Evolutionary conservation across 2,888 invertebrate species (phyloP).

Genomic region (Leptopilina syphax): DNA sequence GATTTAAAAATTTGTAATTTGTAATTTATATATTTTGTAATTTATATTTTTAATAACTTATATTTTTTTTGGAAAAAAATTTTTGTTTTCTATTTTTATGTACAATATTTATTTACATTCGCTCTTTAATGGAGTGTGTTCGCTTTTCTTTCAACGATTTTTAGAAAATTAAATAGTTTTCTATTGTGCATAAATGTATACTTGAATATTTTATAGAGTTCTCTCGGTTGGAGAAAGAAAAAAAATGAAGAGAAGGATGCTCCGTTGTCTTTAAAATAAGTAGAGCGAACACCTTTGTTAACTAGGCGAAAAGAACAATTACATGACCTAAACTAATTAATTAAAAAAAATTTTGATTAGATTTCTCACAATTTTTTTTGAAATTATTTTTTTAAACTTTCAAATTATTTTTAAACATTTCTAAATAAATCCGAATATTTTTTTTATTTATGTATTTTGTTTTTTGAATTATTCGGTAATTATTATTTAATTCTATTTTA

Average conservation of each 20-base stretch:
- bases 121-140: too few species aligned
- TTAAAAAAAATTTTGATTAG: neutral
- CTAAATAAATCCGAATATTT: too few species aligned
- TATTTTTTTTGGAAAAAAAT: too few species aligned
- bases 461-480: neutral
- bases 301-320: conserved; percentile 27
- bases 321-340: conserved; percentile 33
- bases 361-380: too few species aligned
- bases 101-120: neutral
- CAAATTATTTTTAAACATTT: neutral
- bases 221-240: neutral
- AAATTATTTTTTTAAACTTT: too few species aligned
- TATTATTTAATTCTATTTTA: too few species aligned
- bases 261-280: conserved; percentile 20
- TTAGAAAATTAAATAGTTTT: neutral
- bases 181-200: neutral
- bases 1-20: too few species aligned
- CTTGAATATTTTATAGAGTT: conserved; percentile 11
- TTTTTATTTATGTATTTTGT: too few species aligned
- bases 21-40: too few species aligned
- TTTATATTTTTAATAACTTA: too few species aligned
- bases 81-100: neutral
- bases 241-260: conserved; percentile 7
- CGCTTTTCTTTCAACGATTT: too few species aligned
- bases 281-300: conserved; percentile 27